These are phyloP conservation scores for Lamellibrachia satsuma DNA, from an alignment of 2,888 invertebrate species.

Conservation along the genomic window DNA sequence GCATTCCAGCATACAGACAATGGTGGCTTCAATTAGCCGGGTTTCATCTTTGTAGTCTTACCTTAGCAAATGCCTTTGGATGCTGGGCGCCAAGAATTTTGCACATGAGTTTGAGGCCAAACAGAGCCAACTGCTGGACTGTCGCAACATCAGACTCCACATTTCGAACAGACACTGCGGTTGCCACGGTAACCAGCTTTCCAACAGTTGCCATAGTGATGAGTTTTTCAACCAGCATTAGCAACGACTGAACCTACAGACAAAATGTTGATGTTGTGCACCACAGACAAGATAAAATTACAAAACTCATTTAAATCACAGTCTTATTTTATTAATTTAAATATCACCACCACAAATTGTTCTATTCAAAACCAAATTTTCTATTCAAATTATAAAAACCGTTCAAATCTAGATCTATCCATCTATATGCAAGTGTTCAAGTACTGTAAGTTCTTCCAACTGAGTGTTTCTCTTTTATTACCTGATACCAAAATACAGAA, in stretches of 20 bases:
- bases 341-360: too few relatives aligned
- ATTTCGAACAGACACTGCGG: constrained; percentile 18
- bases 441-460: too few relatives aligned
- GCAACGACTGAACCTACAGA: constrained; percentile 33
- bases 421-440: too few relatives aligned
- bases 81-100: constrained; percentile 76
- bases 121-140: constrained; percentile 83
- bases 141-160: constrained; percentile 73
- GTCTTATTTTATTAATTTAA: too few relatives aligned
- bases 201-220: constrained; percentile 40
- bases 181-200: constrained; percentile 8
- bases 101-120: constrained; percentile 84
- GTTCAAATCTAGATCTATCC: too few relatives aligned
- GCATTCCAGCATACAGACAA: not conserved
- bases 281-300: too few relatives aligned
- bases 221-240: constrained; percentile 49
- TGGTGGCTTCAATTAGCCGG: not conserved
- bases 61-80: constrained; percentile 73
- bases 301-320: too few relatives aligned
- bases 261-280: not conserved
- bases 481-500: too few relatives aligned
- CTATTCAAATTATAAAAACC: too few relatives aligned
- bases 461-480: too few relatives aligned
- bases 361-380: too few relatives aligned
- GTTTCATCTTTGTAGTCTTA: constrained; percentile 6